A percentile compares a stretch with the other conserved stretches of the same genome.
phyloP scores from a whole-genome alignment of 2,888 invertebrate genomes.

The Gnatocerus cornutus region DNA sequence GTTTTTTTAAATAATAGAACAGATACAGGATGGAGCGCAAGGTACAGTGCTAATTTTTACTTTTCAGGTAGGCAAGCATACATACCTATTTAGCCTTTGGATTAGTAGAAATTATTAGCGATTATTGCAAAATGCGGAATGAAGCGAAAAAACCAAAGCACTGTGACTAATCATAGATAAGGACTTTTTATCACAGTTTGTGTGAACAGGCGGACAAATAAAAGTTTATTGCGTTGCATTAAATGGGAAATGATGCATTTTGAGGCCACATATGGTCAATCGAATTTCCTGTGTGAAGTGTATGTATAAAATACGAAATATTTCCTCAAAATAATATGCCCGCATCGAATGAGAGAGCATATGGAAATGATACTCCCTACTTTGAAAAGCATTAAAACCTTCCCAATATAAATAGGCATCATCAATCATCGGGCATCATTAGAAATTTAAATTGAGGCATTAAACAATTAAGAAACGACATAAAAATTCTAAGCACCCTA shows the following conservation, averaged over 20 bases:
- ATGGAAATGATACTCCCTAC: conserved; percentile 4
- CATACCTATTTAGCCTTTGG: too few relatives aligned
- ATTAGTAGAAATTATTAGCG: too few relatives aligned
- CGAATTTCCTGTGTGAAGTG: conserved; percentile 9
- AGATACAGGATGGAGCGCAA: too few relatives aligned
- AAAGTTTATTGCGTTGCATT: conserved; percentile 12
- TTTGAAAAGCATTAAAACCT: background rate
- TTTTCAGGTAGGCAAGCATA: too few relatives aligned
- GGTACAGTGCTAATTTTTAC: too few relatives aligned
- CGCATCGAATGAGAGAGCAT: conserved; percentile 2
- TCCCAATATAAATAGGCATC: conserved; percentile 2
- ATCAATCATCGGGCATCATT: conserved; percentile 3
- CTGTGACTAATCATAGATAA: conserved; percentile 7
- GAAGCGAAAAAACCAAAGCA: background rate
- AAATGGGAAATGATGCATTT: background rate
- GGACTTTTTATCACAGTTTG: conserved; percentile 10
- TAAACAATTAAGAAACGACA: conserved; percentile 11
- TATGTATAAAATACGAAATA: background rate
- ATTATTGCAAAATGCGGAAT: background rate
- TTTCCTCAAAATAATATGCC: background rate
- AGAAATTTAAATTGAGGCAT: conserved; percentile 16
- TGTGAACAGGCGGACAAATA: background rate
- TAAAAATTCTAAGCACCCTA: conserved; percentile 7
- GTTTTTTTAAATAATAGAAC: too few relatives aligned
- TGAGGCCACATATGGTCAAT: conserved; percentile 7